Evolutionary conservation across 2,888 invertebrate genomes (phyloP).

Genomic region (Acanthosepion lycidas): DNA sequence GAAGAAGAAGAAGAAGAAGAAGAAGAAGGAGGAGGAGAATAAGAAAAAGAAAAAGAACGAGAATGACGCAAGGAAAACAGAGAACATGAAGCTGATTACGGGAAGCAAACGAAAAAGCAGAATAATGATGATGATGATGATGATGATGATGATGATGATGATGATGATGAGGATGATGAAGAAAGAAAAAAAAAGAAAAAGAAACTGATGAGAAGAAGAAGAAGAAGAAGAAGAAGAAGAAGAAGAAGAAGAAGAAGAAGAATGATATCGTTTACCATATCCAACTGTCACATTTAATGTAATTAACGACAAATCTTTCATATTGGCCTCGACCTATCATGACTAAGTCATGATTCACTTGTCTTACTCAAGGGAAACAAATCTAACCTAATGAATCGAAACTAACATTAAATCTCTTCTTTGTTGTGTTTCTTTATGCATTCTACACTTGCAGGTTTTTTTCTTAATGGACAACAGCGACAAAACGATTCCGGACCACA

Average conservation of each 20-base stretch:
- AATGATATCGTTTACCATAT: no score
- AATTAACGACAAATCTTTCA: not conserved
- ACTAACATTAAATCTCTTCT: not conserved
- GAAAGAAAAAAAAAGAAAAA: no score
- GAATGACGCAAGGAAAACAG: no score
- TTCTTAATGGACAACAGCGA: not conserved
- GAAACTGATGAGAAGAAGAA: not conserved
- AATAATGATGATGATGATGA: no score
- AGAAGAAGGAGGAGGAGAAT: accelerated
- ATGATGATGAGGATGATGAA: no score
- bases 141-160: no score
- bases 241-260: not conserved
- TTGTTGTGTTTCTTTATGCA: not conserved
- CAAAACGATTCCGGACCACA: not conserved
- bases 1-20: no score
- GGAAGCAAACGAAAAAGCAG: no score
- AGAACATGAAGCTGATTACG: no score
- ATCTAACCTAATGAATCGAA: not conserved
- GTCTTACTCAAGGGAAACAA: not conserved
- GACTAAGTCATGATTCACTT: not conserved
- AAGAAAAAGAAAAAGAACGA: no score
- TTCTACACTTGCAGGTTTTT: not conserved
- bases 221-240: no score
- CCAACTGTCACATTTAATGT: not conserved
- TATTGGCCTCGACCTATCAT: not conserved